Conservation (phyloP, 1,140 invertebrate genomes). For the Grapholita molesta region DNA sequence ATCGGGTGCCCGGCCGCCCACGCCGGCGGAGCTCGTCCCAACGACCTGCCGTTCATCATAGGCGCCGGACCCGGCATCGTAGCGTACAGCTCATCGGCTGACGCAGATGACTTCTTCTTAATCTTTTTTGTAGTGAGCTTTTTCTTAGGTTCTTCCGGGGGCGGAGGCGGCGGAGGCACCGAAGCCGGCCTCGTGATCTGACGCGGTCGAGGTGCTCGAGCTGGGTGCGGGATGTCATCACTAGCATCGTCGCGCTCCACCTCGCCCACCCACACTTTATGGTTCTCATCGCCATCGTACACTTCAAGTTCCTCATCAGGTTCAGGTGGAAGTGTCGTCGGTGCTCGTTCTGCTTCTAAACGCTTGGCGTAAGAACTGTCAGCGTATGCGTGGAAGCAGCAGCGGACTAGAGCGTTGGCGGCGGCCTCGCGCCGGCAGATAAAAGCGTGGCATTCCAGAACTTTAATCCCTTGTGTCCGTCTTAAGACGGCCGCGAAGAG, state of each 20-base stretch:
- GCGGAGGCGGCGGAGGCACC: constrained; percentile 87
- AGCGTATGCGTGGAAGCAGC: constrained; percentile 97
- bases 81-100: constrained; percentile 63
- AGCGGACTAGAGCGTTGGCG: constrained; percentile 94
- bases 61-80: constrained; percentile 62
- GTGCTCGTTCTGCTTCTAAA: constrained; percentile 80
- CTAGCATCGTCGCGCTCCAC: constrained; percentile 85
- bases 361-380: constrained; percentile 95
- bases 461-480: constrained; percentile 98
- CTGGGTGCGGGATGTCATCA: constrained; percentile 88
- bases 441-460: constrained; percentile 99
- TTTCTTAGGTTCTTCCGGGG: constrained; percentile 81
- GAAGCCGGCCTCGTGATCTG: constrained; percentile 88
- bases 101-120: constrained; percentile 72
- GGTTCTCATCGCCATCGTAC: constrained; percentile 94
- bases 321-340: constrained; percentile 76
- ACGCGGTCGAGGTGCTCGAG: constrained; percentile 86
- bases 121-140: constrained; percentile 77
- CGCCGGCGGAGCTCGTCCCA: constrained; percentile 67
- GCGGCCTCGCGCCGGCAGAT: constrained; percentile 97
- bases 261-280: constrained; percentile 93
- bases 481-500: constrained; percentile 98
- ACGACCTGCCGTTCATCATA: constrained; percentile 76
- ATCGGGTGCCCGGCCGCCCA: constrained; percentile 74
- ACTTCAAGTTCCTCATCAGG: constrained; percentile 87